phyloP scores from a whole-genome alignment of 1,140 invertebrate genomes.

The Alviniconcha marisindica region DNA sequence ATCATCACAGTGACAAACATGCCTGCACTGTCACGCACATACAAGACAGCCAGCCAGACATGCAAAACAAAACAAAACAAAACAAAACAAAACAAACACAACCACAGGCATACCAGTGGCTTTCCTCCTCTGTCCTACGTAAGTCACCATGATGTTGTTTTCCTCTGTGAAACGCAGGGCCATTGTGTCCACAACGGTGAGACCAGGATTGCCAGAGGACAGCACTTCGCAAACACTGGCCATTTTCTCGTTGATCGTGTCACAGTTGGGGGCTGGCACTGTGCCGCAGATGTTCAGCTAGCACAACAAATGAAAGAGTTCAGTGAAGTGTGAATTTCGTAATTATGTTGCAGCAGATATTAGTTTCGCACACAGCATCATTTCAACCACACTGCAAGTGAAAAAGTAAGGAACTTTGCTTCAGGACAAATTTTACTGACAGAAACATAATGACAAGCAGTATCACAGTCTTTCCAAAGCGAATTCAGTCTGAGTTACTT shows the following conservation, averaged over 20 bases:
- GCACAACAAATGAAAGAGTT: conserved; percentile 27
- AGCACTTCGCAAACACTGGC: conserved; percentile 49
- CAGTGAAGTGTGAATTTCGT: no score
- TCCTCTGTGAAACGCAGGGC: conserved; percentile 60
- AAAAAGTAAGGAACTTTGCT: no score
- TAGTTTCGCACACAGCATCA: no score
- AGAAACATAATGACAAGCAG: no score
- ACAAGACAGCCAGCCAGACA: no score
- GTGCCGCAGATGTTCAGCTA: conserved; percentile 68
- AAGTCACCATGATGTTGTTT: conserved; percentile 59
- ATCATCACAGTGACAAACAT: not conserved
- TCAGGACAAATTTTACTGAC: no score
- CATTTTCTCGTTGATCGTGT: conserved; percentile 21
- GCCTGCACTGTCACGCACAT: not conserved
- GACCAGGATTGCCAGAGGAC: conserved; percentile 29
- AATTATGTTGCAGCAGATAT: no score
- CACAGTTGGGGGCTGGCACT: conserved; percentile 50
- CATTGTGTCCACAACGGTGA: conserved; percentile 46
- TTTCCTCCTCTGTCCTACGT: conserved; percentile 55
- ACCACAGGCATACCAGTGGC: conserved; percentile 11
- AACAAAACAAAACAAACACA: not conserved
- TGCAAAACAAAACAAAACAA: not conserved
- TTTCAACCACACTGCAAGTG: no score
- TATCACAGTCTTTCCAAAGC: no score
- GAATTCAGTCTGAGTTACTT: no score